Conservation (phyloP, 2,888 invertebrate species). For the Nematopogon swammerdamellus region DNA sequence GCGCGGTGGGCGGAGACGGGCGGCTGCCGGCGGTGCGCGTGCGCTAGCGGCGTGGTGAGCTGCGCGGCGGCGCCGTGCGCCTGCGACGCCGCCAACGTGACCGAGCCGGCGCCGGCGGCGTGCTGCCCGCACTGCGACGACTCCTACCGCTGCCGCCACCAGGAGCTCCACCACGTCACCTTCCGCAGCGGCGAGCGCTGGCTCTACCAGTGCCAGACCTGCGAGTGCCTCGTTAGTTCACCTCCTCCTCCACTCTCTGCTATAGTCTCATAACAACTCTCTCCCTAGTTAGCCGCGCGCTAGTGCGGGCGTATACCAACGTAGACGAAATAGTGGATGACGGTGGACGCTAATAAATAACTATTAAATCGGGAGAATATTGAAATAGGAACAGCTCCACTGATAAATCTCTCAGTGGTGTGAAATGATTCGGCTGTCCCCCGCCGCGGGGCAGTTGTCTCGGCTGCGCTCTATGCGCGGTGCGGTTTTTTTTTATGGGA, state of each 20-base stretch:
- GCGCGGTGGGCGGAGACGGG: constrained; percentile 46
- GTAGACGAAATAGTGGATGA: too few species aligned
- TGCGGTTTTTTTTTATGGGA: too few species aligned
- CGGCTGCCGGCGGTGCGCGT: constrained; percentile 46
- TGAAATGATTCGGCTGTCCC: too few species aligned
- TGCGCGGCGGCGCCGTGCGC: constrained; percentile 70
- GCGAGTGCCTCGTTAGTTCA: constrained; percentile 77
- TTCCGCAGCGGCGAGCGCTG: constrained; percentile 82
- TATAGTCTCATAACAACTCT: too few species aligned
- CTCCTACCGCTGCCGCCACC: constrained; percentile 71
- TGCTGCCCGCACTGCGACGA: constrained; percentile 84
- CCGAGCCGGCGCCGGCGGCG: constrained; percentile 50
- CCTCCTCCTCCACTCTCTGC: not conserved
- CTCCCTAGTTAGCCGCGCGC: too few species aligned
- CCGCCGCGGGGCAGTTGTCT: too few species aligned
- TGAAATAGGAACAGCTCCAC: too few species aligned
- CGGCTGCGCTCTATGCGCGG: too few species aligned
- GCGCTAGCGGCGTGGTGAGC: constrained; percentile 58
- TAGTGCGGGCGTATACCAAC: too few species aligned
- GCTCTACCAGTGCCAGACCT: constrained; percentile 89
- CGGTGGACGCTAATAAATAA: too few species aligned
- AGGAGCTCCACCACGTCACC: constrained; percentile 71
- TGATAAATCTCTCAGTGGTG: too few species aligned
- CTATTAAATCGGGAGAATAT: too few species aligned
- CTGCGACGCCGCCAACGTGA: constrained; percentile 54